Evolutionary conservation across 2,113 vertebrate genomes (phyloP).

Genomic region (Brevimyrus niger): DNA sequence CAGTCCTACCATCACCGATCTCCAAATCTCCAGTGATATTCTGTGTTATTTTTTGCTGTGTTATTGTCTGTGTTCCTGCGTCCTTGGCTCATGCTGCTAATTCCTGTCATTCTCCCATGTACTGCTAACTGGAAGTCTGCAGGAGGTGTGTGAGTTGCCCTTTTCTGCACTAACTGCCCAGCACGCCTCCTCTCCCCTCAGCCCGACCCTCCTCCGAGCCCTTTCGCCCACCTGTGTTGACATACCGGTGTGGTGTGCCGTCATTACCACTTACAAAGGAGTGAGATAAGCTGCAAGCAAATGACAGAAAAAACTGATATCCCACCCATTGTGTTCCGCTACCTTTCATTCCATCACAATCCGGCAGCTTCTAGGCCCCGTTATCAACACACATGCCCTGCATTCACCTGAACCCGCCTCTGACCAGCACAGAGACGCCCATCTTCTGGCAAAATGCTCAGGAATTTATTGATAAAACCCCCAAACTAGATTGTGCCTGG

Average conservation of each 20-base stretch:
- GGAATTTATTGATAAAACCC: not conserved
- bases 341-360: slow-evolving; percentile 7
- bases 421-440: not conserved
- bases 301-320: slow-evolving; percentile 16
- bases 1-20: not conserved
- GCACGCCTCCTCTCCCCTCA: not conserved
- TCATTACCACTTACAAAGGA: slow-evolving; percentile 11
- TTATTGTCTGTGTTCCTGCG: not conserved
- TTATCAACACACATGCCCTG: not conserved
- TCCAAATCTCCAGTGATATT: not conserved
- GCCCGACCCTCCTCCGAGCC: not conserved
- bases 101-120: not conserved
- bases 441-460: not conserved
- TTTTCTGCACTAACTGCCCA: not conserved
- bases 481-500: not conserved
- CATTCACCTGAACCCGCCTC: not conserved
- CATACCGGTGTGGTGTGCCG: not conserved
- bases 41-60: not conserved
- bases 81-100: not conserved
- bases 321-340: slow-evolving; percentile 9
- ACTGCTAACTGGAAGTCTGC: not conserved
- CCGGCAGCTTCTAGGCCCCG: not conserved
- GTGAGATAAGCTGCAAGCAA: slow-evolving; percentile 25
- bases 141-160: not conserved
- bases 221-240: slow-evolving; percentile 16